Evolutionary conservation across 2,113 vertebrate genomes (phyloP), one percentile per base, ranked within the genome.

Genomic region (Oreochromis aureus): DNA sequence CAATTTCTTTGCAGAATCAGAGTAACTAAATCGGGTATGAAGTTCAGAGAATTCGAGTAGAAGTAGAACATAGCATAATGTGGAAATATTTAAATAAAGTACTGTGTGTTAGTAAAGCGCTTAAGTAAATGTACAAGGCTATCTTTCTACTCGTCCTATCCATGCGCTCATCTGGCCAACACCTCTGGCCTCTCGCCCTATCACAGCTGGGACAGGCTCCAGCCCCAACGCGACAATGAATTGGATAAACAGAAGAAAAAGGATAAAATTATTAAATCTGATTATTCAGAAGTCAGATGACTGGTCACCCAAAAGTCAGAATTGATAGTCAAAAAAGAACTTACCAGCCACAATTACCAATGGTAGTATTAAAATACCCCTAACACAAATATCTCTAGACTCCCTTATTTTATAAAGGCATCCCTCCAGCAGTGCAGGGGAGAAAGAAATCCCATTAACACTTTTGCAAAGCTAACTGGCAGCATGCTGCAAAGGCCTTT

Each of bases 401-500:
- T 51, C 55, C 80, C 10, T 3, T 51, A 3, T 54, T 82, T 30
- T 84, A 73, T 71, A 79, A 5, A 87, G 51, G 82, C 71, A 63
- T 86, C 73, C 46, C 59, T 55, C 63, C 78, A 86, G 83, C 83
- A 81, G 4, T 41, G 84, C 36, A 32, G 84, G 1, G 51, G 9
- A 7, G 27, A 78, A 82, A 71, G 51, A 84, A 78, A 91, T 84
- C 83, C 83, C 71, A 89, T 94, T 91, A 93, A 86, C 7, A 30
- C 36, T 22, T 71, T 79, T 83, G 61, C 66, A 87, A 83, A 83
- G 73, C 87, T 85, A 91, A 90, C 86, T 87, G 90, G 80, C 94
- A 90, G 76, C 69, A 69, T 76, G 87, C 82, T 66, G 78, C 85
- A 79, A 19, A 87, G 82, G 66, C 78, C 85, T 82, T 91, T 81